phyloP scores from a whole-genome alignment of 2,888 invertebrate species.

The Epirrita christyi region DNA sequence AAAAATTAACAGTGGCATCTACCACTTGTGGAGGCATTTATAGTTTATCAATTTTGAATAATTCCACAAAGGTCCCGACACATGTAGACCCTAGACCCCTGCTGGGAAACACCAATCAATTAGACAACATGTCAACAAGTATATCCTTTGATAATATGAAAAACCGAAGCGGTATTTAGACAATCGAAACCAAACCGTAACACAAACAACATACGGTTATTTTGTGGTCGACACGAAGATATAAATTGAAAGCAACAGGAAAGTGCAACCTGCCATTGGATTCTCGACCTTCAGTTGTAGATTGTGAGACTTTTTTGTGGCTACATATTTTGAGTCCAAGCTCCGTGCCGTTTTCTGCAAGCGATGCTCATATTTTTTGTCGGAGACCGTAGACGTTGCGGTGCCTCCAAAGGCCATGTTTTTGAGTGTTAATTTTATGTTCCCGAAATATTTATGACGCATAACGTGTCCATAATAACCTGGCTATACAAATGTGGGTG shows the following conservation, averaged over 20 bases:
- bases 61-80: constrained; percentile 80
- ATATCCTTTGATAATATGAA: constrained; percentile 77
- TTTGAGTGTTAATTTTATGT: constrained; percentile 84
- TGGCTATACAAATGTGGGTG: constrained; percentile 83
- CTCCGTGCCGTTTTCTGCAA: constrained; percentile 68
- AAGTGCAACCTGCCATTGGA: constrained; percentile 41
- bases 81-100: constrained; percentile 75
- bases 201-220: constrained; percentile 62
- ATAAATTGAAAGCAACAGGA: constrained; percentile 47
- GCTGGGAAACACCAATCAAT: constrained; percentile 82
- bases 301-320: constrained; percentile 28
- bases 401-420: constrained; percentile 82
- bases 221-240: constrained; percentile 55
- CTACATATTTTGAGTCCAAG: constrained; percentile 51
- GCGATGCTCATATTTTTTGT: constrained; percentile 79
- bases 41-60: constrained; percentile 82
- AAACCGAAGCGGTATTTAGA: constrained; percentile 54
- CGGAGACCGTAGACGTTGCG: constrained; percentile 76
- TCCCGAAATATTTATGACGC: constrained; percentile 84
- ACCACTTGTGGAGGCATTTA: constrained; percentile 77
- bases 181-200: constrained; percentile 70
- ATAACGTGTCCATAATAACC: constrained; percentile 81
- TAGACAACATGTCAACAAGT: constrained; percentile 85
- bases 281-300: constrained; percentile 42
- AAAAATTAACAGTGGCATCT: constrained; percentile 80